These are phyloP conservation scores for Bombus huntii DNA, from an alignment of 1,140 invertebrate genomes.

Conservation along the genomic window DNA sequence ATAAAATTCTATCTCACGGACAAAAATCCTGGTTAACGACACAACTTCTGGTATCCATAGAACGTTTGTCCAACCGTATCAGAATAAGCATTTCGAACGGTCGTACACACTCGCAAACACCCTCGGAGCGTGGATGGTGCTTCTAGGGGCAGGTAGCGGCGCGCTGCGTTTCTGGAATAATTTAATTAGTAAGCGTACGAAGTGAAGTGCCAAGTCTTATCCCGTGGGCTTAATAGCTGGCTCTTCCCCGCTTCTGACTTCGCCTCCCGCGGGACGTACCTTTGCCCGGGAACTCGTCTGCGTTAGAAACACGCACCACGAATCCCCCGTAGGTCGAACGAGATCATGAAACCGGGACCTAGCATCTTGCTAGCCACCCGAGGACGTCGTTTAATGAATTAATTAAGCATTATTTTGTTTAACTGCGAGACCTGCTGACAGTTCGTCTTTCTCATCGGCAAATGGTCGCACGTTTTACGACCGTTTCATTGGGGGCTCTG, in stretches of 20 bases:
- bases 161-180: constrained; percentile 70
- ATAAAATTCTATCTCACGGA: too few species aligned
- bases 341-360: constrained; percentile 14
- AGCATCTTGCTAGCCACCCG: neutral
- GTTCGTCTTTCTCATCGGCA: constrained; percentile 6
- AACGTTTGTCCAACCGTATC: neutral
- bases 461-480: neutral
- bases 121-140: neutral
- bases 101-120: neutral
- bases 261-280: constrained; percentile 56
- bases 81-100: neutral
- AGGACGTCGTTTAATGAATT: constrained; percentile 50
- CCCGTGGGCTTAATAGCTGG: constrained; percentile 74
- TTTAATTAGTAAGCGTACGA: constrained; percentile 73
- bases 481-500: neutral
- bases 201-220: constrained; percentile 73
- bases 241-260: constrained; percentile 54
- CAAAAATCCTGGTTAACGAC: neutral
- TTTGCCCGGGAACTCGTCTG: constrained; percentile 28
- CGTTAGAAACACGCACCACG: constrained; percentile 24
- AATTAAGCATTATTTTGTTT: constrained; percentile 53
- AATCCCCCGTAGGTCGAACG: neutral
- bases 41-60: neutral
- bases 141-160: neutral
- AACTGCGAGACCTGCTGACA: neutral